Conservation (phyloP, 1,140 invertebrate species). For the Cotesia typhae region DNA sequence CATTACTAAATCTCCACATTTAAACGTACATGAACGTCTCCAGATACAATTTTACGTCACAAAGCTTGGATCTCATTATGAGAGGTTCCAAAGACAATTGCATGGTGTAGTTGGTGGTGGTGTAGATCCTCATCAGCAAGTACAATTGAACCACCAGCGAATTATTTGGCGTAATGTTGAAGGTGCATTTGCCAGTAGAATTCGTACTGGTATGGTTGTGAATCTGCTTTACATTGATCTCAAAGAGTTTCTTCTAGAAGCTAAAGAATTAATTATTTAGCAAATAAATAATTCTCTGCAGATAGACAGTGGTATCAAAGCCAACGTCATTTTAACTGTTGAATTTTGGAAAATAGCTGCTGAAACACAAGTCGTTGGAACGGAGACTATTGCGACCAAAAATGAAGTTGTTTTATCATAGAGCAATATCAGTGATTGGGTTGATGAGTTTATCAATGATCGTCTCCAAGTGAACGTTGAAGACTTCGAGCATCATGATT, state of each 20-base stretch:
- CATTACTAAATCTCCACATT: no score
- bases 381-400: neutral
- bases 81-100: neutral
- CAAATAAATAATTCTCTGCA: neutral
- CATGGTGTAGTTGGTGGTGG: neutral
- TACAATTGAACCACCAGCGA: neutral
- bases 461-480: neutral
- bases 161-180: neutral
- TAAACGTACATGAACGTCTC: no score
- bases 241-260: neutral
- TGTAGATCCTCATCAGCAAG: neutral
- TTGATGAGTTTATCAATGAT: neutral
- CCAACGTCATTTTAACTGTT: no score
- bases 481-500: slow-evolving; percentile 25
- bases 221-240: neutral
- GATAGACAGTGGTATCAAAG: neutral
- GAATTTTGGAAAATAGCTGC: no score
- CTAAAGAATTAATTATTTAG: neutral
- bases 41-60: no score
- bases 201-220: neutral
- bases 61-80: no score
- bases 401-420: neutral
- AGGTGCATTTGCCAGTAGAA: neutral
- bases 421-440: neutral
- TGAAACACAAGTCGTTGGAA: neutral